These are phyloP conservation scores for Hoplodrina ambigua DNA, from an alignment of 2,888 invertebrate genomes.

Conservation along the genomic window DNA sequence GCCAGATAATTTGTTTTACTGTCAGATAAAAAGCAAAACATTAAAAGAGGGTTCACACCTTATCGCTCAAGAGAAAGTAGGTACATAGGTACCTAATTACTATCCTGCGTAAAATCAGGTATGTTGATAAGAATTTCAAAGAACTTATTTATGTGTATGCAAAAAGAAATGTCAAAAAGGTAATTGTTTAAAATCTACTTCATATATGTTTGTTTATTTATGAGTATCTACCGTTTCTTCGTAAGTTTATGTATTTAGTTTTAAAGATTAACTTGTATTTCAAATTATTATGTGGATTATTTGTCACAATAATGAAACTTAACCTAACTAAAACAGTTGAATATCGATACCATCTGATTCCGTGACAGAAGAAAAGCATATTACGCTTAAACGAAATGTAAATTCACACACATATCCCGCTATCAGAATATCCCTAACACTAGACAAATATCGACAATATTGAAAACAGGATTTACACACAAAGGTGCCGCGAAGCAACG, in stretches of 20 bases:
- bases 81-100: no score
- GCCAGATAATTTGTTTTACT: neutral
- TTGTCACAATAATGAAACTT: no score
- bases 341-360: neutral
- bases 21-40: neutral
- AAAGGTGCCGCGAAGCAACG: constrained; percentile 26
- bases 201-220: no score
- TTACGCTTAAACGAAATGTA: neutral
- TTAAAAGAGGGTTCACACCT: neutral
- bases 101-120: no score
- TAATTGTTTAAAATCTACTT: no score
- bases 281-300: no score
- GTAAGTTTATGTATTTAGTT: no score
- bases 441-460: constrained; percentile 41
- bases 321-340: neutral
- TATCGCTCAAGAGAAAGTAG: neutral
- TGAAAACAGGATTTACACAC: constrained; percentile 37
- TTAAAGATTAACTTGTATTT: no score
- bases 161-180: no score
- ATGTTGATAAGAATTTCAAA: no score
- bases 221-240: no score
- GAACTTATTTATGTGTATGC: no score
- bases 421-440: constrained; percentile 1
- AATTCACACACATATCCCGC: neutral
- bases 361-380: neutral